Conservation (phyloP, 1,140 invertebrate genomes). For the Paraescarpia echinospica region DNA sequence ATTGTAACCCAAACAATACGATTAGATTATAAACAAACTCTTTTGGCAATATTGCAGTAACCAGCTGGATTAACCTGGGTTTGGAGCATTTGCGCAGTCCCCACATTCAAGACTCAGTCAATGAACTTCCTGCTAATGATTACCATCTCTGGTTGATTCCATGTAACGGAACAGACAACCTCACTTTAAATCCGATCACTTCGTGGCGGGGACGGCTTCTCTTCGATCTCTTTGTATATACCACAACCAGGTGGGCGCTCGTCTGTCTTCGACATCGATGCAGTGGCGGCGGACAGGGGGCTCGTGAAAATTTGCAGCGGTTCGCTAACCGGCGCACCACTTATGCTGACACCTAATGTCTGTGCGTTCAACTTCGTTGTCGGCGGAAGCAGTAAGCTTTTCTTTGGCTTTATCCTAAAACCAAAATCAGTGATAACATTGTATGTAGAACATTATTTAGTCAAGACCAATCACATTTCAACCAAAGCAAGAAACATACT, state of each 20-base stretch:
- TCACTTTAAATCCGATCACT: background rate
- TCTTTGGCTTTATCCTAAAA: conserved; percentile 41
- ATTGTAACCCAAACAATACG: no score
- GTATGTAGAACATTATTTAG: no score
- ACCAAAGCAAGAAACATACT: no score
- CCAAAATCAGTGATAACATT: background rate
- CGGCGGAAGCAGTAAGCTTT: conserved; percentile 29
- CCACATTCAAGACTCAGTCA: no score
- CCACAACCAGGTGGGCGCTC: background rate
- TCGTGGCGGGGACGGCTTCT: background rate
- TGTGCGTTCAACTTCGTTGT: background rate
- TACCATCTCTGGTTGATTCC: no score
- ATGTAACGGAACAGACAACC: no score
- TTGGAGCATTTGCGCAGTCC: no score
- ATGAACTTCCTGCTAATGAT: no score
- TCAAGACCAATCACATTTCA: no score
- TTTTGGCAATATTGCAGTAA: no score
- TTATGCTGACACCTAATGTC: background rate
- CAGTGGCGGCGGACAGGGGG: background rate
- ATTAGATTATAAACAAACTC: no score
- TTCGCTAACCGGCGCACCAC: background rate
- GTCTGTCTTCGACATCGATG: background rate
- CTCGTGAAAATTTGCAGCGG: background rate
- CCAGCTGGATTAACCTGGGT: no score
- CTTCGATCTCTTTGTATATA: background rate